These are phyloP conservation scores for Chlorops oryzae DNA, from an alignment of 1,140 invertebrate genomes.

Conservation along the genomic window DNA sequence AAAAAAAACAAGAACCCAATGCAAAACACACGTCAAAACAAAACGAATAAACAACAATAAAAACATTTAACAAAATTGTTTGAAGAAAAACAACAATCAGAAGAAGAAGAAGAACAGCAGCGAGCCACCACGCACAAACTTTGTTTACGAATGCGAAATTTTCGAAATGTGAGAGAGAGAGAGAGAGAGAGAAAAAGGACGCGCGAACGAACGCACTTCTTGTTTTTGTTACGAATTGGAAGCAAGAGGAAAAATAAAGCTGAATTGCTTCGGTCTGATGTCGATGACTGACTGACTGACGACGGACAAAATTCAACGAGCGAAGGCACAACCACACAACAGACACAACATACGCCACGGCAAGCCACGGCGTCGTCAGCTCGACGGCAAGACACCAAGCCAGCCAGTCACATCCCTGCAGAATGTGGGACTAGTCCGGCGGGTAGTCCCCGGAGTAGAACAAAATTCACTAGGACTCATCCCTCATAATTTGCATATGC, in stretches of 20 bases:
- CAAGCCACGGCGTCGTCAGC: background rate
- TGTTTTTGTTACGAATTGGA: background rate
- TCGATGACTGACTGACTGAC: conserved; percentile 13
- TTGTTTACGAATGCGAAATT: background rate
- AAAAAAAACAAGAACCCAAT: background rate
- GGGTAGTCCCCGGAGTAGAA: background rate
- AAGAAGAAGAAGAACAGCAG: background rate
- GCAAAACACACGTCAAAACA: background rate
- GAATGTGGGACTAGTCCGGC: background rate
- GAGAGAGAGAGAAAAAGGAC: background rate
- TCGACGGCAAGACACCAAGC: background rate
- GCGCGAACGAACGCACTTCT: background rate
- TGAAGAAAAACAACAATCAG: background rate
- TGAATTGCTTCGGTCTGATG: conserved; percentile 7
- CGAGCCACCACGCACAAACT: background rate
- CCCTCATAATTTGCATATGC: no score
- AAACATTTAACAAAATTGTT: background rate
- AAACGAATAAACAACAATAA: background rate
- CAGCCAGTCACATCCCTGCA: no score
- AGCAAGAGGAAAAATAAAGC: conserved; percentile 8
- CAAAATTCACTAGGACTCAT: no score
- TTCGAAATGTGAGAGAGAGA: background rate
- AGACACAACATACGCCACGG: background rate
- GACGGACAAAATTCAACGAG: conserved; percentile 1
- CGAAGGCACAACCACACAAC: background rate